phyloP scores from a whole-genome alignment of 2,113 vertebrate genomes.

The Bostrychus sinensis region DNA sequence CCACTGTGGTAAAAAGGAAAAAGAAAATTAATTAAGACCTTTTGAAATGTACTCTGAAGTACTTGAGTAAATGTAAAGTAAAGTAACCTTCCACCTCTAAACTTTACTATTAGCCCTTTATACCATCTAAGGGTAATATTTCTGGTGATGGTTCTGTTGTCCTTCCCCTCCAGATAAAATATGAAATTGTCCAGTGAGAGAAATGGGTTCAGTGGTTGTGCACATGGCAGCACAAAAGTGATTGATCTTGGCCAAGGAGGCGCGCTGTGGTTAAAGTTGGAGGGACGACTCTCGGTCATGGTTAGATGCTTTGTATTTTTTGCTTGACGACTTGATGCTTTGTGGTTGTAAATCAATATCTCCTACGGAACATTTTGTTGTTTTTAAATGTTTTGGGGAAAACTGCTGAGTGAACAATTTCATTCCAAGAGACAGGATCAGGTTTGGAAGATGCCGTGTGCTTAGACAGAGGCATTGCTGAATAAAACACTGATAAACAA shows the following conservation, averaged over 20 bases:
- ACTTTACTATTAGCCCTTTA: no score
- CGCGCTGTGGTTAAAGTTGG: constrained; percentile 27
- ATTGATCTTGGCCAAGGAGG: constrained; percentile 22
- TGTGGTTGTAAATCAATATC: constrained; percentile 31
- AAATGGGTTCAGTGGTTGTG: constrained; percentile 1
- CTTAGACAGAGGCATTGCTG: neutral
- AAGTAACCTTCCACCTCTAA: no score
- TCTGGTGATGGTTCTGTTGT: neutral
- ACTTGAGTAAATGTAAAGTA: no score
- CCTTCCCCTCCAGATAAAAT: neutral
- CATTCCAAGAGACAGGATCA: neutral
- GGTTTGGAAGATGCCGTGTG: neutral
- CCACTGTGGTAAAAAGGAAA: no score
- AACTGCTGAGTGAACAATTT: constrained; percentile 16
- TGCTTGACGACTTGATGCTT: neutral
- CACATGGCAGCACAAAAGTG: constrained; percentile 1
- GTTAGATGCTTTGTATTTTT: constrained; percentile 30
- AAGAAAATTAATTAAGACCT: no score
- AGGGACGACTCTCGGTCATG: constrained; percentile 18
- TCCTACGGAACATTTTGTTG: constrained; percentile 17
- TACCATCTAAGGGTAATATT: no score
- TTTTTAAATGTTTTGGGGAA: constrained; percentile 5
- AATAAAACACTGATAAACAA: no score
- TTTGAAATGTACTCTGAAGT: no score
- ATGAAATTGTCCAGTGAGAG: neutral